Base-by-base conservation (phyloP, 2,888 invertebrate species). In the Mythimna vitellina region DNA sequence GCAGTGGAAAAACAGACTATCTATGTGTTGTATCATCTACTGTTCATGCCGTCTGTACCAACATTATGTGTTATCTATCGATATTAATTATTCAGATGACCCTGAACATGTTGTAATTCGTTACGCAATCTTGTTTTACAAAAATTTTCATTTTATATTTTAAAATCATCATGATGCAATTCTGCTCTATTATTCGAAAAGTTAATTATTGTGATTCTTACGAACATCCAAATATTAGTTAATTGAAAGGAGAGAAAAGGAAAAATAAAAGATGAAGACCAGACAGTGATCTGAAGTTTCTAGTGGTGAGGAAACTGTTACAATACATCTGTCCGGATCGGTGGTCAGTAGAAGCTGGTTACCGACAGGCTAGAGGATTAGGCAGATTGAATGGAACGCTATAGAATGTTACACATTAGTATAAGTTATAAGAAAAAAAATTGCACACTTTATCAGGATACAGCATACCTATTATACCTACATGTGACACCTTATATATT, bases 1-100 rank as follows among this genome's bases (percentile, higher is more conserved):
- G 35, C 63, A 58, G n/a, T 63, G 73, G 53, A 66, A 78, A 76
- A 77, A 77, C 63, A 66, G 58, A 60, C 29, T n/a, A 6, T 8
- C 38, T 38, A 12, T 63, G 35, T 54, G 12, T 14, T 63, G 35
- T 35, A 63, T 70, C 62, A 76, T 60, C 38, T 32, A 54, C 10
- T 58, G 38, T 51, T 29, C 3, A 49, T 32, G 22, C 38, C 17
- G 54, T 38, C 22, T 46, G 67, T 46, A 46, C 29, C 25, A 17
- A 29, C 25, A 35, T 53, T 25, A n/a, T 67, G 29, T 0, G 46
- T 29, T 22, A 68, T 49, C 35, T 25, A 42, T 14, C 20, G 20
- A 38, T 22, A 49, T 22, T 49, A 67, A 38, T 54, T 54, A 7
- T 38, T 17, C 53, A 29, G 9, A 12, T 38, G 22, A 38, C 38